Evolutionary conservation across 2,797 vertebrate genomes (phyloP).

Genomic region (Urosaurus nigricauda): DNA sequence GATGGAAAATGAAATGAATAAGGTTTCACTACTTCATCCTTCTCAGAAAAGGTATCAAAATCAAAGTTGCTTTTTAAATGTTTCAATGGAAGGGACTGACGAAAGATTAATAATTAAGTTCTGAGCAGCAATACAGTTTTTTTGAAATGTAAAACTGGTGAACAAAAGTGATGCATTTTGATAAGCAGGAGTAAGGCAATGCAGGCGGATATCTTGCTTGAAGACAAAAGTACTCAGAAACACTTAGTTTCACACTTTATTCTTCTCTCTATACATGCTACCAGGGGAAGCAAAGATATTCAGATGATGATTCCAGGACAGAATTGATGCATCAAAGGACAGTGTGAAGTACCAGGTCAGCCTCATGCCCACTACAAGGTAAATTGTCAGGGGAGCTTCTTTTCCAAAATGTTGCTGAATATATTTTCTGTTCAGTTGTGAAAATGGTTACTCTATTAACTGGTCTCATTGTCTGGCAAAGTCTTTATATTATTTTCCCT

Average conservation of each 20-base stretch:
- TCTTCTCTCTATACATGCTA: slow-evolving; percentile 67
- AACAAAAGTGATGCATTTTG: slow-evolving; percentile 74
- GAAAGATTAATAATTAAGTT: slow-evolving; percentile 82
- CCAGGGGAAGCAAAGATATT: slow-evolving; percentile 63
- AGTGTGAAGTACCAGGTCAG: slow-evolving; percentile 13
- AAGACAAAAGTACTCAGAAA: slow-evolving; percentile 67
- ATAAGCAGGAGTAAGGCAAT: slow-evolving; percentile 73
- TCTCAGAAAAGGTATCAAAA: slow-evolving; percentile 69
- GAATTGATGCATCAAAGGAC: slow-evolving; percentile 47
- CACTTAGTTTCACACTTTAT: slow-evolving; percentile 51
- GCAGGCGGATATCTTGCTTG: slow-evolving; percentile 67
- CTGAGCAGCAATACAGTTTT: slow-evolving; percentile 72
- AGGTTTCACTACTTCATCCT: slow-evolving; percentile 68
- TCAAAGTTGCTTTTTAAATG: slow-evolving; percentile 74
- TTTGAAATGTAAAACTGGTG: slow-evolving; percentile 81
- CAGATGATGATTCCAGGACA: slow-evolving; percentile 66
- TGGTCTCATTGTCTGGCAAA: slow-evolving; percentile 64
- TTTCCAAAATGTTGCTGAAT: slow-evolving; percentile 53
- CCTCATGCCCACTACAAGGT: slow-evolving; percentile 47
- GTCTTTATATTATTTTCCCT: slow-evolving; percentile 64
- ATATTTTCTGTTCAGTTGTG: slow-evolving; percentile 21
- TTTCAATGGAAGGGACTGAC: slow-evolving; percentile 75
- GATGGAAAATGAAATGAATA: slow-evolving; percentile 72
- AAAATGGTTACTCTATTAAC: slow-evolving; percentile 33
- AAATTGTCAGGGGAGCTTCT: slow-evolving; percentile 61